Evolutionary conservation across 2,888 invertebrate genomes (phyloP).

Genomic region (Aphodius sticticus): DNA sequence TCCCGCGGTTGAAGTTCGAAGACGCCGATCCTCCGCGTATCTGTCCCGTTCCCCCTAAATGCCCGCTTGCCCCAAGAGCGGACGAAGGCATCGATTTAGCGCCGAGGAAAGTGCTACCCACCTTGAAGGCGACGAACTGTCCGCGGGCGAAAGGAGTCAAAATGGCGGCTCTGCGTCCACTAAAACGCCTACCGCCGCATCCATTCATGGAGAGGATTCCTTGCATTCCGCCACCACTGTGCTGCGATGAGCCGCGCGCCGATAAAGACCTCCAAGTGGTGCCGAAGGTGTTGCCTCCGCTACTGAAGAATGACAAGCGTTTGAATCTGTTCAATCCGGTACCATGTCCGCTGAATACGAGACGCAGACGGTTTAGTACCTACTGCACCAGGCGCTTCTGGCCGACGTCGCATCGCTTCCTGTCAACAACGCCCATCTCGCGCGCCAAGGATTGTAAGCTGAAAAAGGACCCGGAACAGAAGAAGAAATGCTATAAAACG

Average conservation of each 20-base stretch:
- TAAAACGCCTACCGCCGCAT: conserved; percentile 8
- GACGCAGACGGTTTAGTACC: not conserved
- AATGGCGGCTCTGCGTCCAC: not conserved
- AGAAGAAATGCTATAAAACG: conserved; percentile 31
- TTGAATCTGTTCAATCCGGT: not conserved
- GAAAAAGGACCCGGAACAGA: not conserved
- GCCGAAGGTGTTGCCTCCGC: conserved; percentile 7
- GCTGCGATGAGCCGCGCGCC: not conserved
- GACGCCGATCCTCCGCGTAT: conserved; percentile 4
- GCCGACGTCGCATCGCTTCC: not conserved
- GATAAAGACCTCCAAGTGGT: not conserved
- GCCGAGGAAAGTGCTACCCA: conserved; percentile 15
- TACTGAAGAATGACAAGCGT: not conserved
- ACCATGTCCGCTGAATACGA: not conserved
- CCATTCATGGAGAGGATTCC: conserved; percentile 12
- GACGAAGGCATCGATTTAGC: conserved; percentile 18
- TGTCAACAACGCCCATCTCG: not conserved
- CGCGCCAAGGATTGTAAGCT: not conserved
- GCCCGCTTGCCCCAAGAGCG: not conserved
- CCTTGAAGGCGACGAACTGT: conserved; percentile 5
- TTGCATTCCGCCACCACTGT: not conserved
- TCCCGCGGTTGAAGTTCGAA: not conserved
- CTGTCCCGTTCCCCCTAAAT: not conserved
- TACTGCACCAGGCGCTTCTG: not conserved
- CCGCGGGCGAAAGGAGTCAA: not conserved